A percentile compares a stretch with the other conserved stretches of the same genome.
Evolutionary conservation across 2,797 vertebrate species (phyloP).

Genomic region (Buphagus erythrorhynchus): DNA sequence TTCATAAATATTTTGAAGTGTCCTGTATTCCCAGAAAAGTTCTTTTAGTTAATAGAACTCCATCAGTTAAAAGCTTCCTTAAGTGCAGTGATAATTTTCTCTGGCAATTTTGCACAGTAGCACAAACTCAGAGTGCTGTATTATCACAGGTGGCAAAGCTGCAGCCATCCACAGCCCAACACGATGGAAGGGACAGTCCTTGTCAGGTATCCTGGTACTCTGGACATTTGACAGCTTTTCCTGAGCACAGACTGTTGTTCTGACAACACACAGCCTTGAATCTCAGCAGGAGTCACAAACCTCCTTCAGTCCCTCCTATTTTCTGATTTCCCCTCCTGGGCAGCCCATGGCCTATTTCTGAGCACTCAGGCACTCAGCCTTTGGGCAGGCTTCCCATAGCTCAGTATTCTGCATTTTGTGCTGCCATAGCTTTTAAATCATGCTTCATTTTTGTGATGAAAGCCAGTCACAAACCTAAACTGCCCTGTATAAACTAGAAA

Average conservation of each 20-base stretch:
- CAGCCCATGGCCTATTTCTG: not conserved
- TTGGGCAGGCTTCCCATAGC: not conserved
- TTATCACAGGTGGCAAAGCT: conserved; percentile 3
- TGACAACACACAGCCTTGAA: not conserved
- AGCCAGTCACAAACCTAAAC: not conserved
- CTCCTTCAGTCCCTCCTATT: not conserved
- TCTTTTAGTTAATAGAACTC: conserved; percentile 27
- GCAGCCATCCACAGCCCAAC: not conserved
- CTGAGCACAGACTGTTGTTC: not conserved
- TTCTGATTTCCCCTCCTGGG: not conserved
- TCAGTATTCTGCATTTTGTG: not conserved
- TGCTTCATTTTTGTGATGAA: conserved; percentile 10
- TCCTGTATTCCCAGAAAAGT: conserved; percentile 37
- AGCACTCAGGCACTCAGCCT: not conserved
- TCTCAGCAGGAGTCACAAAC: not conserved
- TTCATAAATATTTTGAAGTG: conserved; percentile 53
- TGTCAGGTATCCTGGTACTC: not conserved
- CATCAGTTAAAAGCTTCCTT: conserved; percentile 15
- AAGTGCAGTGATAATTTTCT: conserved; percentile 9
- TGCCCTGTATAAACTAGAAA: not conserved
- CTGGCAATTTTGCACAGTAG: not conserved
- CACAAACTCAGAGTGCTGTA: not conserved
- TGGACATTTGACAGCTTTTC: not conserved
- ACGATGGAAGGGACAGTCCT: not conserved
- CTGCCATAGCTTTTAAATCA: not conserved